These are phyloP conservation scores for Ivindomyrus marchei DNA, from an alignment of 2,113 vertebrate species.

Conservation along the genomic window DNA sequence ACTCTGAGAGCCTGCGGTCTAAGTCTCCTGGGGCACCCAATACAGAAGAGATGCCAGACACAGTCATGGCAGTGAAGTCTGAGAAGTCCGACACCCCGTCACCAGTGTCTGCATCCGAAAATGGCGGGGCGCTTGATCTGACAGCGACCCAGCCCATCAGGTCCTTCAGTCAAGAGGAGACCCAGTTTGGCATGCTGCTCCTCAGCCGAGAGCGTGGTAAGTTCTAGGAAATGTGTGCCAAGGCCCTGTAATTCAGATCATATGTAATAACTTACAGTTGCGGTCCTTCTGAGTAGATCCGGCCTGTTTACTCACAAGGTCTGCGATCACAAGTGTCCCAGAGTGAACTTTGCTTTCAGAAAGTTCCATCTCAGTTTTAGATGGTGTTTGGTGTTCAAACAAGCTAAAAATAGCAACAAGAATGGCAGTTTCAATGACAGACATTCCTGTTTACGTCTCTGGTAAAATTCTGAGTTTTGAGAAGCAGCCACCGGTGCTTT, in stretches of 20 bases:
- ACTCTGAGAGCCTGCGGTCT: conserved; percentile 78
- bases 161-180: conserved; percentile 86
- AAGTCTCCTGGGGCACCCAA: conserved; percentile 76
- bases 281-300: conserved; percentile 58
- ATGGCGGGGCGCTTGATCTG: conserved; percentile 87
- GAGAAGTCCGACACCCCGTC: conserved; percentile 87
- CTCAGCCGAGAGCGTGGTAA: conserved; percentile 93
- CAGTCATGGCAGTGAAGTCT: conserved; percentile 76
- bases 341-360: background rate
- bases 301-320: conserved; percentile 66
- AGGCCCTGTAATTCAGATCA: conserved; percentile 73
- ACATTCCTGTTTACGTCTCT: background rate
- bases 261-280: conserved; percentile 75
- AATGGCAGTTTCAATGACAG: background rate
- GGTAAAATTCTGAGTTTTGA: background rate
- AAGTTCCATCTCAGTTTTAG: background rate
- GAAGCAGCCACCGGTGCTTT: background rate
- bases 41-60: conserved; percentile 75
- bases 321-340: conserved; percentile 66
- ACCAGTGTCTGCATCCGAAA: conserved; percentile 69
- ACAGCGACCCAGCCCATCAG: conserved; percentile 79
- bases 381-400: background rate
- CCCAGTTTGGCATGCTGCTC: conserved; percentile 93
- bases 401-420: background rate
- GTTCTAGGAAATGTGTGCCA: conserved; percentile 73